Percentiles rank a stretch among this genome's conserved stretches.
Conservation (phyloP, 2,113 vertebrate species). For the Syrmaticus mikado region DNA sequence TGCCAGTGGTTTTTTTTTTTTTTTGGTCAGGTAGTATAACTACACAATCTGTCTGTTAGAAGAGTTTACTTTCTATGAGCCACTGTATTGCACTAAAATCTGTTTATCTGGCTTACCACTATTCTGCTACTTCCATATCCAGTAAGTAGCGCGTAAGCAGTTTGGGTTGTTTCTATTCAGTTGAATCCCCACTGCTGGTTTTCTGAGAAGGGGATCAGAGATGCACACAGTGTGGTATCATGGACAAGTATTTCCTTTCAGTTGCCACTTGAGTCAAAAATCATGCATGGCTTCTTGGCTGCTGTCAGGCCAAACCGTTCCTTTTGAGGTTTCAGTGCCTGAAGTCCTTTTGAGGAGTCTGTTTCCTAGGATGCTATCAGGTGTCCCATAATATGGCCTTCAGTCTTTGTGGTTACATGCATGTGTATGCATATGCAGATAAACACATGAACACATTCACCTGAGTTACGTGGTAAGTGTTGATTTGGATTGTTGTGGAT, state of each 20-base stretch:
- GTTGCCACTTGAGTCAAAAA: not conserved
- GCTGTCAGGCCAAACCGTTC: not conserved
- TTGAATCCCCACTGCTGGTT: not conserved
- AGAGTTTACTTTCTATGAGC: not conserved
- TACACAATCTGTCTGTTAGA: not conserved
- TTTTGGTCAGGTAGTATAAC: not conserved
- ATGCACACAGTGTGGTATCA: not conserved
- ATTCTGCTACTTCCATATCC: not conserved
- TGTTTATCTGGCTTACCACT: not conserved
- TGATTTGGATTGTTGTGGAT: not conserved
- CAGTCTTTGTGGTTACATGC: not conserved
- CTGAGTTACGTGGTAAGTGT: not conserved
- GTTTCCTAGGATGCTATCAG: not conserved
- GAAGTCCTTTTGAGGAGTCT: not conserved
- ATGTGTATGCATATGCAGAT: fast-evolving
- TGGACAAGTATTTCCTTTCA: not conserved
- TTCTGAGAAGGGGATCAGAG: not conserved
- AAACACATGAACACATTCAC: not conserved
- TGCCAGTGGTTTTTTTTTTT: not conserved
- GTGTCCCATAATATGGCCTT: not conserved
- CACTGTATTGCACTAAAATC: not conserved
- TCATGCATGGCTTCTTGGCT: not conserved
- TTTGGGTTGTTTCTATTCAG: not conserved
- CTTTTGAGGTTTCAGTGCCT: not conserved
- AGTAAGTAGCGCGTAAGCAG: not conserved